phyloP scores from a whole-genome alignment of 2,888 invertebrate species.

The Tortricodes alternella region DNA sequence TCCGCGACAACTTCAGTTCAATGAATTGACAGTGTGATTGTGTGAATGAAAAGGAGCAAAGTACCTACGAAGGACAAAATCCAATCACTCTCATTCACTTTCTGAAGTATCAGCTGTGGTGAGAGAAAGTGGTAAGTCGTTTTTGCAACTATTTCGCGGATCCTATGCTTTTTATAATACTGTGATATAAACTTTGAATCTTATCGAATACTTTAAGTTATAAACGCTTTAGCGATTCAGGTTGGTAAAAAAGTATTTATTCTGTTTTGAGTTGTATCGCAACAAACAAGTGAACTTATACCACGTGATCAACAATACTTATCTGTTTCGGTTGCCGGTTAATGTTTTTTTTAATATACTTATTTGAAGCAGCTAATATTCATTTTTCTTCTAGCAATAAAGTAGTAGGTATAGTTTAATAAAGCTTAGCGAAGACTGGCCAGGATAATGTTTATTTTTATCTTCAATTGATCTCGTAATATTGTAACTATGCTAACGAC shows the following conservation, averaged over 20 bases:
- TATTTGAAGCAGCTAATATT: too few species aligned
- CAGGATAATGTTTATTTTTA: too few species aligned
- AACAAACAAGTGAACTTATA: conserved; percentile 12
- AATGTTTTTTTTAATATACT: too few species aligned
- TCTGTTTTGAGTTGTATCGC: conserved; percentile 13
- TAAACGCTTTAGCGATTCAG: background rate
- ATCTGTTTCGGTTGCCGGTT: conserved; percentile 9
- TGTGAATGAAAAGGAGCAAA: conserved; percentile 16
- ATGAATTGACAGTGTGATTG: too few species aligned
- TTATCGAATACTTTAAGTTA: too few species aligned
- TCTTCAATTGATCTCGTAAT: too few species aligned
- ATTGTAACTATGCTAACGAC: too few species aligned
- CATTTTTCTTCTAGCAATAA: too few species aligned
- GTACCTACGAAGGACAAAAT: conserved; percentile 11
- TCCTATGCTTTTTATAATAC: background rate
- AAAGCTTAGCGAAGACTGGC: too few species aligned
- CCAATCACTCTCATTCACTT: conserved; percentile 13
- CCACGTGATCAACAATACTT: background rate
- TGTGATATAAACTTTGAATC: conserved; percentile 8
- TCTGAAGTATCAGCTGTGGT: conserved; percentile 29
- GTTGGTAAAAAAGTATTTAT: background rate
- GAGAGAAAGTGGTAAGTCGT: conserved; percentile 49
- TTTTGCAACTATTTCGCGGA: conserved; percentile 37
- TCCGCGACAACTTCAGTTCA: conserved; percentile 18
- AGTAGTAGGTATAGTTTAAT: too few species aligned